Percentiles rank a stretch among this genome's conserved stretches.
Conservation (phyloP, 2,888 invertebrate species). For the Sepiola atlantica region DNA sequence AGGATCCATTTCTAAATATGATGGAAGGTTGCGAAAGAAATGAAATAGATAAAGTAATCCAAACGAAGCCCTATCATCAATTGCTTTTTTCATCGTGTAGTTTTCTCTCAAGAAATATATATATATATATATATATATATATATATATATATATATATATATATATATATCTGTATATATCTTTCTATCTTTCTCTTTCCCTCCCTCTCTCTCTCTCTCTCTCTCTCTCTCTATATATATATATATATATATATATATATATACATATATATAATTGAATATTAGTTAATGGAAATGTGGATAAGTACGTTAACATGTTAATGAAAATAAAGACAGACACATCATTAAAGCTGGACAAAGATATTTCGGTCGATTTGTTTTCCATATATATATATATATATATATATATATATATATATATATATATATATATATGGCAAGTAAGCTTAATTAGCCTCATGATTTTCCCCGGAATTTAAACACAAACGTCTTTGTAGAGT, state of each 20-base stretch:
- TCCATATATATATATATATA: not conserved
- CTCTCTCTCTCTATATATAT: not conserved
- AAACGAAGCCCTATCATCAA: not conserved
- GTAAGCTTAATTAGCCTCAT: too few relatives aligned
- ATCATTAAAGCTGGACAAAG: too few relatives aligned
- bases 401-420: not conserved
- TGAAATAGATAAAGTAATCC: not conserved
- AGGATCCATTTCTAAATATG: not conserved
- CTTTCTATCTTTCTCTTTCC: not conserved
- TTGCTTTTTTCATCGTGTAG: not conserved
- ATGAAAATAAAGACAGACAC: too few relatives aligned
- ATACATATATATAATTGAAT: not conserved
- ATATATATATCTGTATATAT: not conserved
- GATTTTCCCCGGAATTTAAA: too few relatives aligned
- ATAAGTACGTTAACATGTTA: too few relatives aligned
- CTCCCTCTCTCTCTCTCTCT: not conserved
- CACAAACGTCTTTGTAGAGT: too few relatives aligned
- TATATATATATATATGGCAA: too few relatives aligned
- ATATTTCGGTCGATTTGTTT: too few relatives aligned
- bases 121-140: slow-evolving; percentile 33
- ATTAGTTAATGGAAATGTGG: not conserved
- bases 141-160: slow-evolving; percentile 33
- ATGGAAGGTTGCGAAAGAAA: not conserved
- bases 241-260: slow-evolving; percentile 39
- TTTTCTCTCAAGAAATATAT: not conserved